Percentiles rank a stretch among this genome's conserved stretches.
Conservation (phyloP, 2,888 invertebrate species). For the Pteria penguin region DNA sequence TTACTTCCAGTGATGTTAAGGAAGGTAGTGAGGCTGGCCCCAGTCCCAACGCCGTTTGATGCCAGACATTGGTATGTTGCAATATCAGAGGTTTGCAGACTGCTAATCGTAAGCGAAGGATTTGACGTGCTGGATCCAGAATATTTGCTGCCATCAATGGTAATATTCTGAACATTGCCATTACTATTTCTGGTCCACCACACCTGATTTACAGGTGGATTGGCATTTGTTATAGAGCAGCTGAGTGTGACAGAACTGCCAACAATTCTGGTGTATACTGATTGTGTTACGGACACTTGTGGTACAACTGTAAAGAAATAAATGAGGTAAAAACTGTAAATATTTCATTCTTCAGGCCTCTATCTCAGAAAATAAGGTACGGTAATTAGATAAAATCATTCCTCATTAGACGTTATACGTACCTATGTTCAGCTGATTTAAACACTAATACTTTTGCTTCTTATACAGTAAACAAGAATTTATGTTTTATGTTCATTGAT, state of each 20-base stretch:
- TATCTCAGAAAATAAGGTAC: not conserved
- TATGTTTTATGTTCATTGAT: too few species aligned
- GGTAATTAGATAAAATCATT: not conserved
- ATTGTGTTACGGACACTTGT: not conserved
- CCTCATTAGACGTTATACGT: too few species aligned
- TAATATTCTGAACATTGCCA: not conserved
- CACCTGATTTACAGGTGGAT: constrained; percentile 29
- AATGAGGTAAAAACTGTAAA: too few species aligned
- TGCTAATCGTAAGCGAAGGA: constrained; percentile 28
- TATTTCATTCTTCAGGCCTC: too few species aligned
- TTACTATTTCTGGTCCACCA: constrained; percentile 24
- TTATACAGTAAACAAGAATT: too few species aligned
- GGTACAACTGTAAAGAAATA: not conserved
- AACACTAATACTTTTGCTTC: too few species aligned
- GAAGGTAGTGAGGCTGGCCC: not conserved
- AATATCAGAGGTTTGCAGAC: constrained; percentile 18
- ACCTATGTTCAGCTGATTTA: too few species aligned
- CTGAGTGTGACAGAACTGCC: constrained; percentile 29
- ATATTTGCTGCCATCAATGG: constrained; percentile 22
- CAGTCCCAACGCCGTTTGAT: constrained; percentile 25
- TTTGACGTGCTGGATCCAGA: constrained; percentile 20
- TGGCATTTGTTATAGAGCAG: constrained; percentile 16
- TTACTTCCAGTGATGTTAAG: constrained; percentile 22
- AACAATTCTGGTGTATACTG: not conserved
- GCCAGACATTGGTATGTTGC: constrained; percentile 24